Percentiles rank a stretch among this genome's conserved stretches.
phyloP scores from a whole-genome alignment of 2,888 invertebrate genomes.

The Drosophila birchii region DNA sequence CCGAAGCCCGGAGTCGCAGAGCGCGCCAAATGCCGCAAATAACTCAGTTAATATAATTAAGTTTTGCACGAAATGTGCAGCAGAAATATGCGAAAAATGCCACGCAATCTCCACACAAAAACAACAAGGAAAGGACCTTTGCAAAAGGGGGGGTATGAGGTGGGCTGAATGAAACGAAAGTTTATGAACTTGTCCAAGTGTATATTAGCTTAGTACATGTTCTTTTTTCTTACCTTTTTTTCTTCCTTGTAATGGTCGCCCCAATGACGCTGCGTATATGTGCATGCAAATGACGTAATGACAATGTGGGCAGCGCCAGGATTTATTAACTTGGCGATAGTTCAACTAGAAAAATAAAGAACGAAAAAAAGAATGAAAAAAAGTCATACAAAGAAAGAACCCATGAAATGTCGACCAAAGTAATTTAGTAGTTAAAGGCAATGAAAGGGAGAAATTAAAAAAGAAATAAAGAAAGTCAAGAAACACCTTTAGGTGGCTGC shows the following conservation, averaged over 20 bases:
- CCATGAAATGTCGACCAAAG: conserved; percentile 6
- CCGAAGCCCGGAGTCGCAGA: conserved; percentile 47
- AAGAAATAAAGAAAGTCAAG: neutral
- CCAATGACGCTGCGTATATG: conserved; percentile 34
- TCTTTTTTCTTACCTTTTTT: conserved; percentile 29
- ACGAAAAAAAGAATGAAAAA: neutral
- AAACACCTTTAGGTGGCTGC: neutral
- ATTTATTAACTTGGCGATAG: conserved; percentile 58
- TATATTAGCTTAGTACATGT: conserved; percentile 45
- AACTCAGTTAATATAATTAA: conserved; percentile 80
- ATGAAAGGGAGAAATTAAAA: neutral
- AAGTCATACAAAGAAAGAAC: neutral
- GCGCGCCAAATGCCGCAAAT: conserved; percentile 80
- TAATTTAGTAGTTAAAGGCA: conserved; percentile 2
- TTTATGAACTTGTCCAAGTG: conserved; percentile 71
- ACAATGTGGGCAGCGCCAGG: conserved; percentile 47
- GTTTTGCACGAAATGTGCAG: conserved; percentile 80
- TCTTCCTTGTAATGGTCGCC: conserved; percentile 32
- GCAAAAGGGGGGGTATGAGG: neutral
- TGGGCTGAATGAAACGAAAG: conserved; percentile 38
- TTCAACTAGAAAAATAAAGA: conserved; percentile 1
- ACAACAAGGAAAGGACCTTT: conserved; percentile 26
- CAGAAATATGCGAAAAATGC: conserved; percentile 76
- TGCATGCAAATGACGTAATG: conserved; percentile 68
- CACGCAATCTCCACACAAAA: conserved; percentile 68